These are phyloP conservation scores for Macaria notata DNA, from an alignment of 2,888 invertebrate genomes.

Conservation along the genomic window DNA sequence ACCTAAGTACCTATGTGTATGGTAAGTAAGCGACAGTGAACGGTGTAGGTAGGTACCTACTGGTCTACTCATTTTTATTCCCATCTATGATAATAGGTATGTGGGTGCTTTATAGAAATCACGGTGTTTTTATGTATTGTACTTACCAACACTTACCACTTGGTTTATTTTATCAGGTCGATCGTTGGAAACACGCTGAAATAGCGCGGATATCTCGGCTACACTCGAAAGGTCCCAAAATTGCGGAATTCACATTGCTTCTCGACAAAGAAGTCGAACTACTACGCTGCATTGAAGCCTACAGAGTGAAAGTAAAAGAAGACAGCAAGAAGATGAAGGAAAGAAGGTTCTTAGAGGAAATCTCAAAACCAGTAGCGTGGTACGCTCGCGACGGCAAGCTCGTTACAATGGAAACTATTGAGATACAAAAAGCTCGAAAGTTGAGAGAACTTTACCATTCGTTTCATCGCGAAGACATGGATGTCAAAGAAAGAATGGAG, in stretches of 20 bases:
- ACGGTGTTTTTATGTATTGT: too few species aligned
- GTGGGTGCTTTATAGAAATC: too few species aligned
- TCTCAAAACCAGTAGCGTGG: slow-evolving; percentile 90
- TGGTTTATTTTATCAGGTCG: slow-evolving; percentile 66
- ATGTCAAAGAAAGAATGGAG: slow-evolving; percentile 86
- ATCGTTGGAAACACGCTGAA: slow-evolving; percentile 86
- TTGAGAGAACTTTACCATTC: slow-evolving; percentile 88
- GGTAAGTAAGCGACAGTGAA: too few species aligned
- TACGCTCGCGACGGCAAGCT: slow-evolving; percentile 86
- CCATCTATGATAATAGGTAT: too few species aligned
- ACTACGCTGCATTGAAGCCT: slow-evolving; percentile 86
- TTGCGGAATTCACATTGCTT: slow-evolving; percentile 86
- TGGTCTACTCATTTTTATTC: too few species aligned
- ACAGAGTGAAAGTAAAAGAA: slow-evolving; percentile 83
- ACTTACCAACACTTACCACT: too few species aligned
- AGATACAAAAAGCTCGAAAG: slow-evolving; percentile 90
- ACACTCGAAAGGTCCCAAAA: slow-evolving; percentile 86
- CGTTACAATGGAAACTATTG: slow-evolving; percentile 91
- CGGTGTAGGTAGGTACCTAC: too few species aligned
- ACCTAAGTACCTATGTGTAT: too few species aligned
- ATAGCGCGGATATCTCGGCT: slow-evolving; percentile 83
- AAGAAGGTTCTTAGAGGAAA: slow-evolving; percentile 84
- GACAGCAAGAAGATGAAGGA: slow-evolving; percentile 83
- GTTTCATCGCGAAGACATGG: slow-evolving; percentile 81
- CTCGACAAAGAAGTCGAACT: slow-evolving; percentile 89